These are phyloP conservation scores for Drosophila equinoxialis DNA, from an alignment of 1,140 invertebrate genomes.

Conservation along the genomic window DNA sequence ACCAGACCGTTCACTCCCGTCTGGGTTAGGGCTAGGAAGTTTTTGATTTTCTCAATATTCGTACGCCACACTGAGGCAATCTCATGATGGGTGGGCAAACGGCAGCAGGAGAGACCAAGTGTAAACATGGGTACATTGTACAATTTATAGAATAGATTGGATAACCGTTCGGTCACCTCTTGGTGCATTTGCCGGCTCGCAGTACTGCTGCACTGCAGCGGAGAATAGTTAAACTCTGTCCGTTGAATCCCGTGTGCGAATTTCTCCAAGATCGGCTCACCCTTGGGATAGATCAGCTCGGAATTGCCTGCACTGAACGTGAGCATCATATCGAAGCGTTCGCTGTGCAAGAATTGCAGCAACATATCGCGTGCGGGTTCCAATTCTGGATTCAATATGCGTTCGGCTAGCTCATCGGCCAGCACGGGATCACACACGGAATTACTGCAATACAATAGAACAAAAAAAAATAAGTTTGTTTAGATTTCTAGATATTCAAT, in stretches of 20 bases:
- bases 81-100: slow-evolving; percentile 87
- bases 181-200: slow-evolving; percentile 57
- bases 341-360: slow-evolving; percentile 67
- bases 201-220: slow-evolving; percentile 64
- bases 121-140: slow-evolving; percentile 85
- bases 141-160: slow-evolving; percentile 85
- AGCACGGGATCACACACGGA: slow-evolving; percentile 74
- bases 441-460: slow-evolving; percentile 37
- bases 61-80: slow-evolving; percentile 90
- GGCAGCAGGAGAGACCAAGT: slow-evolving; percentile 89
- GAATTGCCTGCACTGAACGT: slow-evolving; percentile 72
- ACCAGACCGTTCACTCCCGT: slow-evolving; percentile 90
- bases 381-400: slow-evolving; percentile 65
- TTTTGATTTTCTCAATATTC: slow-evolving; percentile 88
- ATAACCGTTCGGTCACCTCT: slow-evolving; percentile 77
- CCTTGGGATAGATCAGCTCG: slow-evolving; percentile 63
- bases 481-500: no score
- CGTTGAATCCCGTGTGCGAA: slow-evolving; percentile 68
- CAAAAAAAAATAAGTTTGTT: not conserved
- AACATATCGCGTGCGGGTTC: slow-evolving; percentile 61
- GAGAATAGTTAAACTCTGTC: slow-evolving; percentile 72
- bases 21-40: slow-evolving; percentile 85
- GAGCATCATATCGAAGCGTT: slow-evolving; percentile 74
- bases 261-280: slow-evolving; percentile 68
- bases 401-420: slow-evolving; percentile 73